Conservation (phyloP, 2,113 vertebrate genomes). For the Raja brachyura region DNA sequence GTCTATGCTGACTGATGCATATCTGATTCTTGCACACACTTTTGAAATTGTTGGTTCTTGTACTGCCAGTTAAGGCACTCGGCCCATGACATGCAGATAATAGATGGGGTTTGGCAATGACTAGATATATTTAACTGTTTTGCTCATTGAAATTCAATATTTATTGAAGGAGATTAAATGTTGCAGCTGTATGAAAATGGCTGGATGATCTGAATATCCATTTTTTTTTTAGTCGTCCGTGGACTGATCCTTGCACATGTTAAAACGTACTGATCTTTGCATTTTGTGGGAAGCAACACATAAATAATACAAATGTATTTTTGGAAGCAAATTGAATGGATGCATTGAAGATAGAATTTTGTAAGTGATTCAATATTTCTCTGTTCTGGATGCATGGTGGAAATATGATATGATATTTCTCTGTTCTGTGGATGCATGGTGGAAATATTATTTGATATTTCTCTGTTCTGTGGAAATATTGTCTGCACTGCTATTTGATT, state of each 20-base stretch:
- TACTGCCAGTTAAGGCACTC: background rate
- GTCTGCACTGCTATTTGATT: background rate
- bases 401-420: background rate
- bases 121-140: background rate
- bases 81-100: background rate
- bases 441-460: background rate
- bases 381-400: background rate
- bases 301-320: background rate
- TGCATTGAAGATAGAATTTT: background rate
- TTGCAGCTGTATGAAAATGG: background rate
- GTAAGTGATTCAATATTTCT: background rate
- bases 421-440: background rate
- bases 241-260: background rate
- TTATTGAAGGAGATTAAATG: background rate
- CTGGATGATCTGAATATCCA: background rate
- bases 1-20: too few relatives aligned
- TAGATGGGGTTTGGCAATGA: background rate
- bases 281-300: background rate
- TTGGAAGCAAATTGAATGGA: background rate
- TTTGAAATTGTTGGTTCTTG: background rate
- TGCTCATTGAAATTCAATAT: background rate
- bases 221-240: background rate
- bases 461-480: background rate
- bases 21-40: background rate
- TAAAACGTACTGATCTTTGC: background rate